Percentiles rank a stretch among this genome's conserved stretches.
Conservation (phyloP, 37 sponge, comb jelly and placozoan genomes). For the Halichondria panicea region DNA sequence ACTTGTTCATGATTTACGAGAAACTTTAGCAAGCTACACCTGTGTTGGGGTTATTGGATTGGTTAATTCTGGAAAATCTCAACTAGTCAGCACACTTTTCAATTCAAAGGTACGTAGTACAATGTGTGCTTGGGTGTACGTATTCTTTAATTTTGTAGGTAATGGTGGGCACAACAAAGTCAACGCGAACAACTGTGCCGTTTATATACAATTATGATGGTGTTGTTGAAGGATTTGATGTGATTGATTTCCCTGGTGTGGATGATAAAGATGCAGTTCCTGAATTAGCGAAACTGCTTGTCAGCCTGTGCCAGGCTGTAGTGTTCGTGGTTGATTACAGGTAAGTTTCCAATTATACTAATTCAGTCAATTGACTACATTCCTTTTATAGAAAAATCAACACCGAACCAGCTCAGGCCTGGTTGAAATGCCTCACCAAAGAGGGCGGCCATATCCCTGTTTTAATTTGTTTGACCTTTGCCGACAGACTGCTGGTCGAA, state of each 20-base stretch:
- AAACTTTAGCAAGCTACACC: constrained; percentile 49
- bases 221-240: constrained; percentile 30
- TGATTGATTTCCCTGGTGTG: constrained; percentile 59
- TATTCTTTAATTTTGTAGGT: constrained; percentile 17
- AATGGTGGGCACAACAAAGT: constrained; percentile 25
- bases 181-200: constrained; percentile 43
- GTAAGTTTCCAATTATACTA: constrained; percentile 13
- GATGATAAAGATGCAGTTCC: constrained; percentile 36
- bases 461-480: too few species aligned
- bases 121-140: neutral
- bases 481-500: too few species aligned
- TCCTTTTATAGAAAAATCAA: neutral
- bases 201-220: constrained; percentile 54
- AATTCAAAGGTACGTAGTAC: constrained; percentile 16
- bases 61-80: constrained; percentile 55
- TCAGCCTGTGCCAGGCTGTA: constrained; percentile 25
- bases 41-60: constrained; percentile 43
- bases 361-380: neutral
- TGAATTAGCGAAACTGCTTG: constrained; percentile 6
- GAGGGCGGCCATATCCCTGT: too few species aligned
- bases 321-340: constrained; percentile 47
- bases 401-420: neutral
- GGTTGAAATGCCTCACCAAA: too few species aligned
- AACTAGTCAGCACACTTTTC: constrained; percentile 41
- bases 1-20: constrained; percentile 35